Base-by-base conservation (phyloP, 2,797 vertebrate species). In the Enoplosus armatus region DNA sequence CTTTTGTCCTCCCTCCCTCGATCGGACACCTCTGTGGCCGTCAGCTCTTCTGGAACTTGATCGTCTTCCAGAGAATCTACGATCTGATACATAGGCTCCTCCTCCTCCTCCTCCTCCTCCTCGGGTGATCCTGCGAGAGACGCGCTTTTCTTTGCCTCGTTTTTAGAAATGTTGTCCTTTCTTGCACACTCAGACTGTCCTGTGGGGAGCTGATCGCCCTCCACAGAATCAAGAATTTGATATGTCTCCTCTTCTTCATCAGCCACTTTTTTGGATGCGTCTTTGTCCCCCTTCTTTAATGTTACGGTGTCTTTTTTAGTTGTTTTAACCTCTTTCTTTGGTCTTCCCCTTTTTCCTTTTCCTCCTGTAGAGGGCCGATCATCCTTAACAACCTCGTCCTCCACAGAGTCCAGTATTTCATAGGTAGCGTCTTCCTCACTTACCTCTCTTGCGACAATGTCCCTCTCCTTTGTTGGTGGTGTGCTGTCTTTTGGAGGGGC, bases 21-120 rank as follows among this genome's bases (percentile, higher is more conserved):
- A 10, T 5, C n/a, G 1, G 80, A 50, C 14, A 0, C 48, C 20
- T 67, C 53, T 5, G 27, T 18, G 5, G 60, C 27, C 1, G 3
- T 20, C 2, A 1, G 39, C 35, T 84, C 84, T 10, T 89, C 88
- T 24, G 64, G 75, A 15, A 41, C 47, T 20, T 77, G 78, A 47
- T 91, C 82, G 2, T 87, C 91, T 26, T 90, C 91, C 24, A 93
- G 33, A 15, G 87, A 88, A 68, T 93, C 93, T 37, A 94, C 27
- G 1, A 93, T 76, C 45, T 90, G 56, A 74, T 91, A 93, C 47
- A 80, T 0, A 0, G 86, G 78, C 31, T 83, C 87, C 8, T 87
- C 77, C 8, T 85, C 85, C 16, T 90, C 80, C 0, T 82, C 84
- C 10, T 82, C 82, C 1, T 81, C 69, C 1, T 26, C 12, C 27